Conservation (phyloP, 2,113 vertebrate species). For the Semnornis frantzii region DNA sequence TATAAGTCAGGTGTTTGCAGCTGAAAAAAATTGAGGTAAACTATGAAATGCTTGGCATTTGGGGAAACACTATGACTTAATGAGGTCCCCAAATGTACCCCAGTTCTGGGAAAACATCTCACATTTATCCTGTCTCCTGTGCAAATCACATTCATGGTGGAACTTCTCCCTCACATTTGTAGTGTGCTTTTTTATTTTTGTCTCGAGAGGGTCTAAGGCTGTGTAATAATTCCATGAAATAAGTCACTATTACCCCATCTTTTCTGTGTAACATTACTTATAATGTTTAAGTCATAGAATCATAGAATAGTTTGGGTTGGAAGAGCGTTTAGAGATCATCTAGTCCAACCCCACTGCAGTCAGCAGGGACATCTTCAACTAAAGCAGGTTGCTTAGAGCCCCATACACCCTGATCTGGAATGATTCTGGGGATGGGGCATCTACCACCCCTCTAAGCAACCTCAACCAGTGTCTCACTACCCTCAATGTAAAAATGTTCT, state of each 20-base stretch:
- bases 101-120: neutral
- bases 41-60: neutral
- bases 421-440: too few species aligned
- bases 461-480: too few species aligned
- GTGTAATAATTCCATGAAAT: neutral
- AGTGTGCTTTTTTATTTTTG: neutral
- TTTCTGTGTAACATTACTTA: neutral
- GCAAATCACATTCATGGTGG: neutral
- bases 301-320: too few species aligned
- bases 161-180: neutral
- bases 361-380: too few species aligned
- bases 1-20: neutral
- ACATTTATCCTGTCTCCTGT: neutral
- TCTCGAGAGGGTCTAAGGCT: neutral
- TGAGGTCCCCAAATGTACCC: neutral
- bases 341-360: too few species aligned
- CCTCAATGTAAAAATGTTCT: too few species aligned
- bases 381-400: too few species aligned
- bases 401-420: too few species aligned
- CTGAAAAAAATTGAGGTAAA: neutral
- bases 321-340: too few species aligned
- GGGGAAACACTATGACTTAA: neutral
- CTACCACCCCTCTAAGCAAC: too few species aligned
- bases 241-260: too few species aligned
- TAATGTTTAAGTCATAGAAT: too few species aligned